Evolutionary conservation across 2,797 vertebrate species (phyloP).

Genomic region (Gambusia yucatana): DNA sequence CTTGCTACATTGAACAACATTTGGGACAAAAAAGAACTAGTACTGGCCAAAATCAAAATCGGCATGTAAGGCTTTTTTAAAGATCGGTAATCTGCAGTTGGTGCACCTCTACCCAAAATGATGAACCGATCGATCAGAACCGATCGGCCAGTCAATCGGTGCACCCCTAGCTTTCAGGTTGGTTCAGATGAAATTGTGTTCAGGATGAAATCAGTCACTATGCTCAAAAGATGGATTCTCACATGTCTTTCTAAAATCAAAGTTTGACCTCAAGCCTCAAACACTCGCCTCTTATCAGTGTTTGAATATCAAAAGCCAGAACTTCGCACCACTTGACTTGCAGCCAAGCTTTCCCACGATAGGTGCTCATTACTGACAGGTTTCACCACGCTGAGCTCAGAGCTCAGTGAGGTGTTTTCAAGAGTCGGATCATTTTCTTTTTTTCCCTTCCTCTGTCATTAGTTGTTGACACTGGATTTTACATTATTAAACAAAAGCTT

Average conservation of each 20-base stretch:
- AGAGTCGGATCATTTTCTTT: constrained; percentile 3
- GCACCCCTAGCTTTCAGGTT: background rate
- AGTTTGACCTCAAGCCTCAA: constrained; percentile 11
- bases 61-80: no score
- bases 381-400: constrained; percentile 32
- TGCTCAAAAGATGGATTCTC: background rate
- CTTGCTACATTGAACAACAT: no score
- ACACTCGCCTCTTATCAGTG: constrained; percentile 1
- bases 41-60: no score
- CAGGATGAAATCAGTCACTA: background rate
- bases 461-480: constrained; percentile 36
- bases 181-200: background rate
- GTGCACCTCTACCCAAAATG: no score
- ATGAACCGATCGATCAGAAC: no score
- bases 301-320: constrained; percentile 15
- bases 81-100: no score
- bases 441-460: constrained; percentile 19
- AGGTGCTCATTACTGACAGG: constrained; percentile 29
- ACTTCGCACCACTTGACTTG: background rate
- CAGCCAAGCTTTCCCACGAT: constrained; percentile 35
- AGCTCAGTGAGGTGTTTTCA: constrained; percentile 37
- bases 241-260: background rate
- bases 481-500: constrained; percentile 25
- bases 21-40: no score
- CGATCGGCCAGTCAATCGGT: no score